Percentiles rank a stretch among this genome's conserved stretches.
These are phyloP conservation scores for Rhynchopsitta pachyrhyncha DNA, from an alignment of 2,113 vertebrate species.

Conservation along the genomic window DNA sequence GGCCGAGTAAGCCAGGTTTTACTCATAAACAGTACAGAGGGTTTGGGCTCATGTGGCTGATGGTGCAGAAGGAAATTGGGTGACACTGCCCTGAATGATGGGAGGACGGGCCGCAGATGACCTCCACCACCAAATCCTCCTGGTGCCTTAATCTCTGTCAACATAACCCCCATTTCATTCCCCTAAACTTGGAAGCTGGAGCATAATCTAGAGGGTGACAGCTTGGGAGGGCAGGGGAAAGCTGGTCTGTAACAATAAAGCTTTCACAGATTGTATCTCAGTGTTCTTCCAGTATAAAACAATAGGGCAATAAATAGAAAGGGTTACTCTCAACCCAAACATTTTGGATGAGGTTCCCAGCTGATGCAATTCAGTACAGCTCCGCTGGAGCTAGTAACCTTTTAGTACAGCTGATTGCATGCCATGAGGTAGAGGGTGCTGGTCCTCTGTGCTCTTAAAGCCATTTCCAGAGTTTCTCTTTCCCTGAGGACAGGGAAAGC, in stretches of 20 bases:
- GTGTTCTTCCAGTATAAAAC: slow-evolving; percentile 18
- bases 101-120: neutral
- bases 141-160: neutral
- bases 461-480: neutral
- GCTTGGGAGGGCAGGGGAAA: neutral
- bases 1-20: neutral
- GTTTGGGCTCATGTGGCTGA: neutral
- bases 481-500: neutral
- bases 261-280: neutral
- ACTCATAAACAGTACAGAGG: fast-evolving
- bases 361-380: slow-evolving; percentile 41
- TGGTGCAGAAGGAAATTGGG: neutral
- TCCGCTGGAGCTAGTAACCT: neutral
- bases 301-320: slow-evolving; percentile 41
- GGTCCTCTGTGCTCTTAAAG: neutral
- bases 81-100: fast-evolving
- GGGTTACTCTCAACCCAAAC: neutral
- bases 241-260: neutral
- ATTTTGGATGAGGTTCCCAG: slow-evolving; percentile 26
- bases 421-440: neutral
- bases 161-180: neutral
- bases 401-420: neutral
- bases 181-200: neutral
- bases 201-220: neutral
- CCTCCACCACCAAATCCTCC: neutral